These are phyloP conservation scores for Hippocampus zosterae DNA, from an alignment of 2,113 vertebrate genomes.

Conservation along the genomic window DNA sequence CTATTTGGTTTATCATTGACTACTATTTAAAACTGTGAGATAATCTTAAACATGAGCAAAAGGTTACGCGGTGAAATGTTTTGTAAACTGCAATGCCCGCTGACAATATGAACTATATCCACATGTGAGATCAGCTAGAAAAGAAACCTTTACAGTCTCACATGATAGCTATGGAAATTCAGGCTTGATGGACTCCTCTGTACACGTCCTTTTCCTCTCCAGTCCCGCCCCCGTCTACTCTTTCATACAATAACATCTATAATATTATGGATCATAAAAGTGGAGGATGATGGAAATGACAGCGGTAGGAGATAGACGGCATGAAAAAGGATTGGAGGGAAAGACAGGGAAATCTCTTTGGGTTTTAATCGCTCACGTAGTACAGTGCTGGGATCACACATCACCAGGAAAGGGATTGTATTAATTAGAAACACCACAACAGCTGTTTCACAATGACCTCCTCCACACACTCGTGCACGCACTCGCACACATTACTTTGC, in stretches of 20 bases:
- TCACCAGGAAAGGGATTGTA: constrained; percentile 15
- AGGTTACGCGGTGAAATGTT: neutral
- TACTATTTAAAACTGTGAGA: too few species aligned
- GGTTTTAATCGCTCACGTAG: constrained; percentile 14
- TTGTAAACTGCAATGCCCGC: neutral
- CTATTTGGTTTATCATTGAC: too few species aligned
- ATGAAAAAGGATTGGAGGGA: neutral
- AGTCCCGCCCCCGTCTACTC: neutral
- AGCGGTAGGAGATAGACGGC: neutral
- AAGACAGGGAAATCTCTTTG: neutral
- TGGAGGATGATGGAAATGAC: neutral
- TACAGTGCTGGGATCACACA: neutral
- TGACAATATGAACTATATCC: neutral
- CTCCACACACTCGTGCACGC: neutral
- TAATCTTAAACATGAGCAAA: too few species aligned
- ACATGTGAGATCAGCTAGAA: neutral
- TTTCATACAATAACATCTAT: constrained; percentile 12
- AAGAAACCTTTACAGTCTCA: neutral
- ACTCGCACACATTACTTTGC: neutral
- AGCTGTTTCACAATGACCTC: constrained; percentile 43
- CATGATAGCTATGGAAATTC: constrained; percentile 16
- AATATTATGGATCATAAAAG: neutral
- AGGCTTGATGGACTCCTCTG: constrained; percentile 8
- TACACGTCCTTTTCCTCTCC: neutral
- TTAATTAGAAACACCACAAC: constrained; percentile 35